phyloP scores from a whole-genome alignment of 30 jellyfish, hydroid and myxozoan genomes.

The Hydra vulgaris region DNA sequence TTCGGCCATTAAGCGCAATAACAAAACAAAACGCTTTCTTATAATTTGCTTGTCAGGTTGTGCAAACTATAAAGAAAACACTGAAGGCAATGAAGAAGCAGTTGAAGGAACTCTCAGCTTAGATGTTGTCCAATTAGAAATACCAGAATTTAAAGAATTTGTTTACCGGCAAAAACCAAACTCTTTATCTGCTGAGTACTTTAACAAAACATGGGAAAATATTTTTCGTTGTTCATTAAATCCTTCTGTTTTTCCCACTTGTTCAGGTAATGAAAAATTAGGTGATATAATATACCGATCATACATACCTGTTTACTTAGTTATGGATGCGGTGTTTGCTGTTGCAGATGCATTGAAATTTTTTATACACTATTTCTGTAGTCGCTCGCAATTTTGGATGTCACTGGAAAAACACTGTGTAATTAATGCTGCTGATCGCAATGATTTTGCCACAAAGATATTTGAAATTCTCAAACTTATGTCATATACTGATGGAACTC shows the following conservation, averaged over 20 bases:
- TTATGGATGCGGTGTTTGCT: constrained; percentile 41
- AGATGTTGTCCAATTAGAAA: constrained; percentile 12
- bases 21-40: neutral
- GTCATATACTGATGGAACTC: constrained; percentile 11
- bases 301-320: constrained; percentile 36
- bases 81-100: constrained; percentile 23
- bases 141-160: constrained; percentile 26
- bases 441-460: neutral
- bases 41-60: constrained; percentile 40
- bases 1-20: constrained; percentile 24
- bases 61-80: constrained; percentile 13
- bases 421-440: constrained; percentile 8
- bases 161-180: constrained; percentile 28
- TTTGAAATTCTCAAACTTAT: neutral
- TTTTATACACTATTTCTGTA: constrained; percentile 21
- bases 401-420: neutral
- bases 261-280: constrained; percentile 45
- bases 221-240: constrained; percentile 37
- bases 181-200: constrained; percentile 31
- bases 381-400: neutral
- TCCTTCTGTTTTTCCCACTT: neutral
- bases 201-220: constrained; percentile 56
- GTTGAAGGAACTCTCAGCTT: constrained; percentile 52
- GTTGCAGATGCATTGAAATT: constrained; percentile 37
- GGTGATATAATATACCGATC: neutral